Percentiles rank a stretch among this genome's conserved stretches.
Evolutionary conservation across 2,113 vertebrate genomes (phyloP).

Genomic region (Phylloscopus whistleri): DNA sequence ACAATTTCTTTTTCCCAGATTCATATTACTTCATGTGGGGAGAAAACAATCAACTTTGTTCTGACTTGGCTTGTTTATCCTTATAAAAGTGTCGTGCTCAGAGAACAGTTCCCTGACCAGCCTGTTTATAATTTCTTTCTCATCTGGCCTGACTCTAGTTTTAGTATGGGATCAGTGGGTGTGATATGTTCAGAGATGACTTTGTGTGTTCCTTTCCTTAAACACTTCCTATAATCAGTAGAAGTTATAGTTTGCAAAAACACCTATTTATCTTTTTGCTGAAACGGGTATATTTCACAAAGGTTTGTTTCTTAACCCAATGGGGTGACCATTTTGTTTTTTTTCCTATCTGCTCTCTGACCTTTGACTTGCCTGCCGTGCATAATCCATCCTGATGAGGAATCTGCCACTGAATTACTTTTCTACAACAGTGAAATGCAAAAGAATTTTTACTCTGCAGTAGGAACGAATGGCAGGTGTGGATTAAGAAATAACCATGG

Average conservation of each 20-base stretch:
- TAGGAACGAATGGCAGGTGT: rapidly evolving
- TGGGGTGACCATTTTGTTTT: rapidly evolving
- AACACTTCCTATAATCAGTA: background rate
- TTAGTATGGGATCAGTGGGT: background rate
- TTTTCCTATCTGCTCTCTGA: background rate
- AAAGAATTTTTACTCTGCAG: background rate
- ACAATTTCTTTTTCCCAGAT: background rate
- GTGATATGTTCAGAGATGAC: background rate
- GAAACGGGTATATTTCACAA: background rate
- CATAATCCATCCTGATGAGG: background rate
- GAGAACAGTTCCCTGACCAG: background rate
- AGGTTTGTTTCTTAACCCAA: background rate
- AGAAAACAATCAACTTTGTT: background rate
- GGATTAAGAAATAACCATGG: background rate
- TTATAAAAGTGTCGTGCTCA: background rate
- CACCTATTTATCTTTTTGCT: background rate
- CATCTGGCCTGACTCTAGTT: background rate
- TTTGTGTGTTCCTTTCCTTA: background rate
- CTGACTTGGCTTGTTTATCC: background rate
- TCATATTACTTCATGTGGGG: background rate
- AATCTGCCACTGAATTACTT: background rate
- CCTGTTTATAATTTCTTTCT: background rate
- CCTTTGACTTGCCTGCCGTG: background rate
- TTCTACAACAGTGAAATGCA: background rate
- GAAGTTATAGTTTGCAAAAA: background rate